These are phyloP conservation scores for Rhabdophis nuchalis DNA, from an alignment of 2,797 vertebrate species.

Conservation along the genomic window DNA sequence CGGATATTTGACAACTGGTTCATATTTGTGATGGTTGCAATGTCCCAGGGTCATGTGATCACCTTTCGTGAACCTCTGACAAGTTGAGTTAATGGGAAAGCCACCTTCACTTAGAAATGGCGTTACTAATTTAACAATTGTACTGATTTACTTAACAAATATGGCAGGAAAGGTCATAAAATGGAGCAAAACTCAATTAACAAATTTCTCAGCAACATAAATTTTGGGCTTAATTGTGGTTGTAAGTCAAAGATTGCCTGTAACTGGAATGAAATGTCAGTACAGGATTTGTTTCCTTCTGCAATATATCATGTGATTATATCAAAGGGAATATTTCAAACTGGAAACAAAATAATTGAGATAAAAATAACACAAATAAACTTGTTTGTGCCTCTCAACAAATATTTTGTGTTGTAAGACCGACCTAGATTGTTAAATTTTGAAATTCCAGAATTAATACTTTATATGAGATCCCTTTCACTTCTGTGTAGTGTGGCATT, in stretches of 20 bases:
- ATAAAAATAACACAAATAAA: background rate
- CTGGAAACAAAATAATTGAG: background rate
- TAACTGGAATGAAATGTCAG: background rate
- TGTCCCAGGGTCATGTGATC: background rate
- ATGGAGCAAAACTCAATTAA: background rate
- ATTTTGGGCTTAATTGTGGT: background rate
- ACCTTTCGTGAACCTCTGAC: background rate
- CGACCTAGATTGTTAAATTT: background rate
- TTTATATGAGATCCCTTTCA: background rate
- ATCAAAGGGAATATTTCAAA: background rate
- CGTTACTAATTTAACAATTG: background rate
- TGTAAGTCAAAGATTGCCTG: background rate
- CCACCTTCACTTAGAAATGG: background rate
- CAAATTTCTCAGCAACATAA: background rate
- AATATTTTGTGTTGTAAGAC: background rate
- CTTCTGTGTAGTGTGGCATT: background rate
- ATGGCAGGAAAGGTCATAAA: background rate
- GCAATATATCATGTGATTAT: background rate
- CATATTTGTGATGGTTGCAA: background rate
- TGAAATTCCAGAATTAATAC: background rate
- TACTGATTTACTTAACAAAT: background rate
- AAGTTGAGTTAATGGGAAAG: background rate
- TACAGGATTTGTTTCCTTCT: background rate
- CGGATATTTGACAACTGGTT: background rate
- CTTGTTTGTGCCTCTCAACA: background rate